Percentiles rank a stretch among this genome's conserved stretches.
phyloP scores from a whole-genome alignment of 2,113 vertebrate genomes.

The Silurus asotus region DNA sequence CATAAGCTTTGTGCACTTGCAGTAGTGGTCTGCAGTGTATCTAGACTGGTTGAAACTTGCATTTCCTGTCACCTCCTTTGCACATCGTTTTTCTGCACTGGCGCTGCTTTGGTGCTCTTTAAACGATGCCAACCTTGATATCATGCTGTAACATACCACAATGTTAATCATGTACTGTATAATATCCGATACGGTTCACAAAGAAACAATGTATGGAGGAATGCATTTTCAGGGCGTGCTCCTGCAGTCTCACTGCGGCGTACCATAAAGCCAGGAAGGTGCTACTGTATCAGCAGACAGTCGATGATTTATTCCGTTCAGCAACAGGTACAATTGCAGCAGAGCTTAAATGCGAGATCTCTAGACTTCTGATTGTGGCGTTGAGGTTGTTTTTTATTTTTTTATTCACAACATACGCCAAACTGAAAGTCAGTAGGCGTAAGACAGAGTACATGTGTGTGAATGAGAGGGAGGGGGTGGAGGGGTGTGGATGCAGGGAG shows the following conservation, averaged over 20 bases:
- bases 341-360: too few species aligned
- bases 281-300: too few species aligned
- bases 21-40: constrained; percentile 6
- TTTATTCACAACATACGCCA: too few species aligned
- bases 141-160: neutral
- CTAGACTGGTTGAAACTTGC: neutral
- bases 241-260: neutral
- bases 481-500: too few species aligned
- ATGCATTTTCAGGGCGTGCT: neutral
- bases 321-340: too few species aligned
- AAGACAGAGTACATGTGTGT: too few species aligned
- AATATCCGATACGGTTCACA: neutral
- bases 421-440: too few species aligned
- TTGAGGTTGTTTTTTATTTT: too few species aligned
- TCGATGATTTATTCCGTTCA: too few species aligned
- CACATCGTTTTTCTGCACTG: neutral
- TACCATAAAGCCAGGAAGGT: neutral
- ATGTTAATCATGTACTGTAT: neutral
- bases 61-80: neutral
- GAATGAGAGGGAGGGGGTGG: too few species aligned
- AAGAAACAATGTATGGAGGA: neutral
- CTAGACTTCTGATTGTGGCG: too few species aligned
- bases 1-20: constrained; percentile 6
- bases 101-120: neutral
- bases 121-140: neutral